phyloP scores from a whole-genome alignment of 2,113 vertebrate genomes.

The Cisticola juncidis region DNA sequence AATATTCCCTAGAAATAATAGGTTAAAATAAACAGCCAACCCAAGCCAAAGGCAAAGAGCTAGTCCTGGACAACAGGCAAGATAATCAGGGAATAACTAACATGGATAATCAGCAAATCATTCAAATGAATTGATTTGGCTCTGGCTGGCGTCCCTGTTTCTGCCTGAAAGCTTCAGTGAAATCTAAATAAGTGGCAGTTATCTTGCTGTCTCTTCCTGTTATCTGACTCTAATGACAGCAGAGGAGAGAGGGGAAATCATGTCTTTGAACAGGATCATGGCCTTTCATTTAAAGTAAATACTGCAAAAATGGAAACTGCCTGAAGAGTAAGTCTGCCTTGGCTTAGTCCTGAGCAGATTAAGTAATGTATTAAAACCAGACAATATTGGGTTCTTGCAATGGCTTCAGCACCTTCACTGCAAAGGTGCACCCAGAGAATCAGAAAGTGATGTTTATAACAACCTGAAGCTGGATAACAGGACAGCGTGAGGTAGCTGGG shows the following conservation, averaged over 20 bases:
- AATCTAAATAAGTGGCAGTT: conserved; percentile 61
- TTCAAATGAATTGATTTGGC: conserved; percentile 80
- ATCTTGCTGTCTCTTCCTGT: conserved; percentile 64
- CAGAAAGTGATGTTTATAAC: neutral
- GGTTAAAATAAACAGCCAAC: neutral
- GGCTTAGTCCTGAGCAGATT: neutral
- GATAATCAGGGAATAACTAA: conserved; percentile 71
- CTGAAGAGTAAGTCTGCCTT: conserved; percentile 9
- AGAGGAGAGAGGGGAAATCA: conserved; percentile 23
- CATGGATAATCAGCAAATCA: conserved; percentile 77
- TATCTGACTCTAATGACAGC: conserved; percentile 62
- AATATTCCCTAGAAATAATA: neutral
- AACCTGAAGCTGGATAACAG: neutral
- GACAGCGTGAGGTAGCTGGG: neutral
- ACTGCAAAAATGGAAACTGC: conserved; percentile 25
- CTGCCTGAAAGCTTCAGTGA: conserved; percentile 58
- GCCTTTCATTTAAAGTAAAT: conserved; percentile 50
- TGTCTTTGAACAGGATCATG: conserved; percentile 47
- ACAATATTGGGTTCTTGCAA: neutral
- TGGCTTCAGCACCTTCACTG: neutral
- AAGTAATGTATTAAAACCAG: conserved; percentile 35
- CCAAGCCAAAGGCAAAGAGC: neutral
- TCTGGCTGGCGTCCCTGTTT: conserved; percentile 67
- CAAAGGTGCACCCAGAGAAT: neutral
- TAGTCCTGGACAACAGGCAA: conserved; percentile 20